phyloP scores from a whole-genome alignment of 2,113 vertebrate species.

The Amblyornis subalaris region DNA sequence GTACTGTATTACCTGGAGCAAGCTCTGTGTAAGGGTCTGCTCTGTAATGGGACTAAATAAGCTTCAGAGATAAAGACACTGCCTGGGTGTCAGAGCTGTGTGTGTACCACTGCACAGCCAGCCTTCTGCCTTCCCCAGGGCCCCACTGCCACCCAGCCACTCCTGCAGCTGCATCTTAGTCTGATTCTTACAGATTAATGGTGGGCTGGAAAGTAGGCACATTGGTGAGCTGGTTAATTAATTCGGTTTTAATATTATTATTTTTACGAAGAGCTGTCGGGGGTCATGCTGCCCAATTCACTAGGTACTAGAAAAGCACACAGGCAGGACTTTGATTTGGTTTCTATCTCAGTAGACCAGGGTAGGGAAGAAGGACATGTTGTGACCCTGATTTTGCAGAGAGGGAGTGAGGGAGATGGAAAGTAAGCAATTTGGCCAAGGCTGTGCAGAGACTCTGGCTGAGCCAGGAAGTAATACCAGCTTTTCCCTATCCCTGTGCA shows the following conservation, averaged over 20 bases:
- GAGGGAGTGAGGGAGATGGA: not conserved
- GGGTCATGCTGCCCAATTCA: not conserved
- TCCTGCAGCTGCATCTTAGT: not conserved
- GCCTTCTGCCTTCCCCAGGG: not conserved
- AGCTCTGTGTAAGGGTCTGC: not conserved
- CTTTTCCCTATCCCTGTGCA: not conserved
- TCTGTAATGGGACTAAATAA: not conserved
- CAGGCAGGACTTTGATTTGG: not conserved
- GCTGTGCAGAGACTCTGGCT: not conserved
- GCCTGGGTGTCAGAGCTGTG: not conserved
- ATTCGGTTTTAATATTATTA: not conserved
- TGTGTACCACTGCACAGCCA: not conserved
- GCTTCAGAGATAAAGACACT: not conserved
- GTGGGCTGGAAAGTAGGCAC: not conserved
- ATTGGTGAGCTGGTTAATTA: not conserved
- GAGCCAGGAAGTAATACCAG: not conserved
- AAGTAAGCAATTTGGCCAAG: not conserved
- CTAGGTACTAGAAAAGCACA: not conserved
- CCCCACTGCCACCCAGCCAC: not conserved
- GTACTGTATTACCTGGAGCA: not conserved
- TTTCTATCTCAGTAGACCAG: not conserved
- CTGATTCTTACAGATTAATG: not conserved
- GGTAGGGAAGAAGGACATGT: not conserved
- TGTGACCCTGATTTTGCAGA: not conserved
- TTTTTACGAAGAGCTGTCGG: constrained; percentile 3